Evolutionary conservation across 2,797 vertebrate species (phyloP), one percentile per base, ranked within the genome.

Genomic region (Rousettus madagascariensis): DNA sequence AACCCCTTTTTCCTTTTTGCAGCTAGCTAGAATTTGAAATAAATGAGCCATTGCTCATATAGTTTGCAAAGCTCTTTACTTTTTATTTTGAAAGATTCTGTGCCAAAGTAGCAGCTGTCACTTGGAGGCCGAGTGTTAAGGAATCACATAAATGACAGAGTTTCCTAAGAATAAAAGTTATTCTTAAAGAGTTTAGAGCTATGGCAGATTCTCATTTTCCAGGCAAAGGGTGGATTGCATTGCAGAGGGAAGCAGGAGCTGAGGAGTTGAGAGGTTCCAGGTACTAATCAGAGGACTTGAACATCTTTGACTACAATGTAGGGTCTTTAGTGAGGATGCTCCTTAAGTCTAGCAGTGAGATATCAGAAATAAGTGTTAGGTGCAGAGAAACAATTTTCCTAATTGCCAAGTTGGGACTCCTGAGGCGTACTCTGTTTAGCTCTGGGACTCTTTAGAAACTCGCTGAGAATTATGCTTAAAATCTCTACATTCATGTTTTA

Each of bases 1-100:
- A 49, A 28, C n/a, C n/a, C 33, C 6, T 49, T 72, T 92, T 84
- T 26, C 43, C 28, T 85, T 69, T 92, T 51, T 41, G 74, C 69
- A 84, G n/a, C 82, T 69, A 43, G 41, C 63, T 66, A 38, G 69
- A 83, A 71, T 77, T 83, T 46, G 75, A 65, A 96, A 69, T 92
- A 86, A 94, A 79, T 78, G 51, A 95, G 80, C 22, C 87, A 22
- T 63, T 78, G 36, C 68, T 93, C 30, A 33, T 91, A 68, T 3
- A 61, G 65, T 91, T 78, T 84, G 28, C 69, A 78, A 68, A 72
- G 71, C 6, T 66, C 88, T 80, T 20, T 57, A 36, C 46, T 71
- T 91, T 94, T 90, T 77, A 57, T 63, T 97, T 86, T 68, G 71
- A 91, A 96, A 91, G 71, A 53, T 51, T 53, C 74, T 43, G 1